Base-by-base conservation (phyloP, 2,888 invertebrate species). In the Drosophila infuscata region DNA sequence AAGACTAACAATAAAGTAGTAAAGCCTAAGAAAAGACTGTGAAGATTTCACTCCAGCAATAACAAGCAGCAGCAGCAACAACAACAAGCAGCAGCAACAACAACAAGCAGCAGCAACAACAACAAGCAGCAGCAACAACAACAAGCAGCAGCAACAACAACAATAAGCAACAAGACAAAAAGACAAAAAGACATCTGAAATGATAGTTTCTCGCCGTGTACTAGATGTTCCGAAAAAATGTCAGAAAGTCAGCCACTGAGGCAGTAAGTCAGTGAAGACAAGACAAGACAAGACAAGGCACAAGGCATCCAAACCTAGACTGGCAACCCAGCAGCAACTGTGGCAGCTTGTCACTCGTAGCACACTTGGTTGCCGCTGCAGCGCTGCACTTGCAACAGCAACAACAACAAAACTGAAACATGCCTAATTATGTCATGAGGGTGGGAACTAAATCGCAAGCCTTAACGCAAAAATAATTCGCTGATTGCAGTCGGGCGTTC, bases 381-480 rank as follows among this genome's bases (percentile, higher is more conserved):
- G 32, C 53, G 41, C 49, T 63, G 67, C 57, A 63, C 54, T 52
- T 29, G 67, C 54, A 49, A 64, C 58, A 61, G 67, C 54, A 41
- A 38, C 41, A 57, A 6, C 36, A 36, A 36, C 36, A 38, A 29
- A 52, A 30, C 32, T 66, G 64, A 76, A 83, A 84, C 83, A 82
- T 91, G 74, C 65, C 82, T 92, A 93, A 92, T 92, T 92, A 92
- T 92, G 92, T 92, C 93, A 92, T 92, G 93, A 93, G 92, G 92
- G 92, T 92, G 92, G 92, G 92, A 92, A 90, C 67, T 67, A 36
- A 60, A 48, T 38, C 61, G 53, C 57, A 38, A 56, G 63, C 54
- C 46, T 52, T 59, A 66, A 56, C 80, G 73, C 69, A 56, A 64
- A 78, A 81, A 78, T 81, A 88, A 79, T 72, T 75, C 57, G 51